Conservation (phyloP, 2,797 vertebrate species). For the Enteromius unitaeniatus region DNA sequence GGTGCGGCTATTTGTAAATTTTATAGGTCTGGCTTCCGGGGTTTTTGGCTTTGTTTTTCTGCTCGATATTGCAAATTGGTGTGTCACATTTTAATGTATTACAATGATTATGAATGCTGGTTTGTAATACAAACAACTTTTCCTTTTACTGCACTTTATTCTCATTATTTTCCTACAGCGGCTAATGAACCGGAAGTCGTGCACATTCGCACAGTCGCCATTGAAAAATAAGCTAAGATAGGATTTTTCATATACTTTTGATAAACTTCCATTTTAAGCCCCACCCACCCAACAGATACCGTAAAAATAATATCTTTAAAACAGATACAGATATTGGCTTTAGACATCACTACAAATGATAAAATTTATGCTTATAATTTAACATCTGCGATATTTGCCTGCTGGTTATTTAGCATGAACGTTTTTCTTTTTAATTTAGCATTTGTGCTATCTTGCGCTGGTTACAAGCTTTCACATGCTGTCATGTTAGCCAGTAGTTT, state of each 20-base stretch:
- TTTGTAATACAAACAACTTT: too few relatives aligned
- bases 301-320: neutral
- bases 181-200: too few relatives aligned
- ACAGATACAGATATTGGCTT: neutral
- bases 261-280: neutral
- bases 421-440: neutral
- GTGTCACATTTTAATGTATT: neutral
- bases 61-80: neutral
- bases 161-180: too few relatives aligned
- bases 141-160: neutral
- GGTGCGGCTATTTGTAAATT: neutral
- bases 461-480: neutral
- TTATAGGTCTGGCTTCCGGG: too few relatives aligned
- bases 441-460: neutral
- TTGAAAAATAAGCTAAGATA: neutral
- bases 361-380: neutral
- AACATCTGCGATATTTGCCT: neutral
- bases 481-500: neutral
- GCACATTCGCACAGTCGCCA: too few relatives aligned
- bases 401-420: neutral
- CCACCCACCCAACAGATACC: neutral
- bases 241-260: neutral
- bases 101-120: neutral
- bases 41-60: neutral
- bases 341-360: neutral